A percentile compares a stretch with the other conserved stretches of the same genome.
These are phyloP conservation scores for Aviceda subcristata DNA, from an alignment of 2,113 vertebrate genomes.

Conservation along the genomic window DNA sequence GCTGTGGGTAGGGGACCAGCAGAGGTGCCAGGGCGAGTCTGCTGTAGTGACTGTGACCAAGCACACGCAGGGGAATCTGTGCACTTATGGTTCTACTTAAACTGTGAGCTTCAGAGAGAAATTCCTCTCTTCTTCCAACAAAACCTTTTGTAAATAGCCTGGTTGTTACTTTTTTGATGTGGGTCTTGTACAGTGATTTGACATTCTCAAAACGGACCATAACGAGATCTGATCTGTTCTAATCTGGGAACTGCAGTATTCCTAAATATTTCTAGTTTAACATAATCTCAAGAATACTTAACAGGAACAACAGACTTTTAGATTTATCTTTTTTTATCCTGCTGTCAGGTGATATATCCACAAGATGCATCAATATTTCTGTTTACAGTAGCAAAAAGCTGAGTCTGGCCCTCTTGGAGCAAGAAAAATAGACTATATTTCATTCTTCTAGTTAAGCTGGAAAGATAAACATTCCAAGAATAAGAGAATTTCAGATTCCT, in stretches of 20 bases:
- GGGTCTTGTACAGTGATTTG: not conserved
- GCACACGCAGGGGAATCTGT: rapidly evolving
- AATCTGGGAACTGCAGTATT: not conserved
- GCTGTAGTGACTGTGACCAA: not conserved
- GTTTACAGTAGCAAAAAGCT: not conserved
- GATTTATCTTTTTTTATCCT: not conserved
- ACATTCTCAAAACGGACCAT: not conserved
- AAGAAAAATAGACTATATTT: not conserved
- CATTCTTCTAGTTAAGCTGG: not conserved
- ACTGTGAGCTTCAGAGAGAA: not conserved
- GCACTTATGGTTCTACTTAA: not conserved
- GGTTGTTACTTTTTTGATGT: not conserved
- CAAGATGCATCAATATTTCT: not conserved
- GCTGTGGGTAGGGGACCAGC: not conserved
- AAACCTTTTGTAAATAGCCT: not conserved
- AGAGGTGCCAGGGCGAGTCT: not conserved
- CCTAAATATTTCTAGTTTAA: not conserved
- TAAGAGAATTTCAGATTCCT: not conserved
- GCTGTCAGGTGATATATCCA: not conserved
- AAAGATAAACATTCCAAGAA: not conserved
- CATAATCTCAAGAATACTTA: not conserved
- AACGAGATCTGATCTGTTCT: not conserved
- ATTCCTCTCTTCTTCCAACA: not conserved
- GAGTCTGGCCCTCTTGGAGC: not conserved
- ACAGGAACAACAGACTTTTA: not conserved